Base-by-base conservation (phyloP, 2,113 vertebrate genomes). In the Nannospalax galili region DNA sequence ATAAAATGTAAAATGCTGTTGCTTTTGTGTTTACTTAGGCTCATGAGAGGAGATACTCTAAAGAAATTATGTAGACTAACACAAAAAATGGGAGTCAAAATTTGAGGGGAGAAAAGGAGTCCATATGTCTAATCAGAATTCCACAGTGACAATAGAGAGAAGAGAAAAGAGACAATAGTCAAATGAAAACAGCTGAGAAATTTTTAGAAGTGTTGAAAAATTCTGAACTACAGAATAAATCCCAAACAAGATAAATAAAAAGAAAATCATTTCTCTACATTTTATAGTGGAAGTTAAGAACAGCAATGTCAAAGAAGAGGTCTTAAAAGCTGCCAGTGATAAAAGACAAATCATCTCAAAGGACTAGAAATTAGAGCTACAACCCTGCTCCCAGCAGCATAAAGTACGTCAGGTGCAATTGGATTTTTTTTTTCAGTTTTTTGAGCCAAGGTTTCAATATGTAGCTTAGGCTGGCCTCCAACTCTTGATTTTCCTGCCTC, bases 151-250 rank as follows among this genome's bases (percentile, higher is more conserved):
- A 90, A 28, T n/a, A n/a, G 17, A 60, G 82, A 82, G 26, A 84
- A 91, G 32, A 7, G 30, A 82, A 91, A 84, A 84, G 19, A 52
- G 19, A 62, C 30, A 75, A 56, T 32, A 56, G 32, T 70, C 20
- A 82, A 91, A 77, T 8, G 42, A 88, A 62, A 93, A 56, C 70
- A 48, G 28, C 26, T 52, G 35, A 91, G 32, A 64, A 15, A 5
- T 70, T 87, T 88, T 72, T 60, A 84, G 62, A 84, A 91, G 64
- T 91, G 40, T 56, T 58, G 69, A 56, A 82, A 93, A 48, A 93
- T 37, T 45, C 14, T 42, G 73, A 90, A 80, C 37, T 24, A 77
- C 40, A 88, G 78, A 84, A 40, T 89, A 90, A 72, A 93, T 72
- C 45, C 48, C 30, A 67, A 90, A 24, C 7, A 52, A 6, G 35